Base-by-base conservation (phyloP, 2,888 invertebrate species). In the Ecliptopera silaceata region DNA sequence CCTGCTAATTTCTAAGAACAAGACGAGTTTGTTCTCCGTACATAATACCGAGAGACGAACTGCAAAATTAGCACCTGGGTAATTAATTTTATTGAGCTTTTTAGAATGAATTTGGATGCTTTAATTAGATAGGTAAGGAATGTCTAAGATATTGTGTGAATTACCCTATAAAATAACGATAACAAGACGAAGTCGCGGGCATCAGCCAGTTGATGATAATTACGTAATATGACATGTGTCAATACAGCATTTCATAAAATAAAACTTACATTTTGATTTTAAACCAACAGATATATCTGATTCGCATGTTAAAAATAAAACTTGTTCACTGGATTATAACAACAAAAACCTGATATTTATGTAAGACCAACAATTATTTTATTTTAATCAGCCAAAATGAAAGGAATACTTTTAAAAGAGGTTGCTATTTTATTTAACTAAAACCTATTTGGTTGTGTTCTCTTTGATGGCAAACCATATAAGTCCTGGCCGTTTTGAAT, bases 1-100 rank as follows among this genome's bases (percentile, higher is more conserved):
- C 77, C 74, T 69, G 79, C 74, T 87, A 86, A 87, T 84, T 87
- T 80, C 83, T 69, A 43, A 75, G 82, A 85, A 88, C 81, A 86
- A 75, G 68, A 78, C 75, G 61, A 64, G 61, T 68, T 70, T 82
- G 76, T 81, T 72, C 58, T 59, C 58, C 58, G 59, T 58, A 65
- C 69, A 26, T 61, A 64, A 60, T 58, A 60, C 67, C 56, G 66
- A 56, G 50, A 52, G 63, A 62, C 61, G 63, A 60, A 68, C 65
- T 56, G 54, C 56, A 41, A 49, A 73, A 77, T 79, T 78, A 77
- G 56, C 70, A 61, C 54, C 13, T 60, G 51, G 56, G 51, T 66
- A 64, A 69, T 68, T 63, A 61, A 63, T 68, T 63, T 49, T 13
- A 55, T 55, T 60, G 42, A 12, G 12, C 29, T 47, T 29, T 41